Conservation (phyloP, 1,140 invertebrate genomes). For the Ostrea denselamellosa region DNA sequence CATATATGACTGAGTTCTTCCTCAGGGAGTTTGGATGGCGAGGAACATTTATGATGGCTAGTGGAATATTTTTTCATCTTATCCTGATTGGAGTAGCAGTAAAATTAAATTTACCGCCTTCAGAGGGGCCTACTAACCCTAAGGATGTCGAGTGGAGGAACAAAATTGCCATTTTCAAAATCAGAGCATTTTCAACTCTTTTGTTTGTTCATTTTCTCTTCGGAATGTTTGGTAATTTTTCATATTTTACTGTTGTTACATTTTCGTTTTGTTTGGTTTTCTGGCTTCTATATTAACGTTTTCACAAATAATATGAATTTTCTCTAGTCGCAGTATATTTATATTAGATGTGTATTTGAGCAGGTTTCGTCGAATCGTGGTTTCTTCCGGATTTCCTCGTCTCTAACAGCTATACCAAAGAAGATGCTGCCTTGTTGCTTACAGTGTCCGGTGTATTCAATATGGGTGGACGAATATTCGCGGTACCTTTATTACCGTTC, state of each 20-base stretch:
- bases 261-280: not conserved
- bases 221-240: slow-evolving; percentile 6
- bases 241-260: not conserved
- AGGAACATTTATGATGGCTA: not conserved
- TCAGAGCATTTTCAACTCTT: not conserved
- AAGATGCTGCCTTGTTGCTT: slow-evolving; percentile 8
- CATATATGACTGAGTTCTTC: slow-evolving; percentile 18
- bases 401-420: not conserved
- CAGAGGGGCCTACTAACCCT: not conserved
- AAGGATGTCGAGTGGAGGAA: not conserved
- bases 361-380: not conserved
- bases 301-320: not conserved
- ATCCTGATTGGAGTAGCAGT: not conserved
- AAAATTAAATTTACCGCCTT: not conserved
- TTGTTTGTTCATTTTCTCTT: not conserved
- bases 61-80: slow-evolving; percentile 14
- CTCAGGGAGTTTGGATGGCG: not conserved
- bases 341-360: not conserved
- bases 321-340: not conserved
- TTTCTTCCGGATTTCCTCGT: slow-evolving; percentile 35
- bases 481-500: not conserved
- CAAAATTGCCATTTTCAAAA: not conserved
- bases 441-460: not conserved
- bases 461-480: not conserved
- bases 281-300: not conserved